Conservation (phyloP, 1,140 invertebrate species). For the Drosophila rufa region DNA sequence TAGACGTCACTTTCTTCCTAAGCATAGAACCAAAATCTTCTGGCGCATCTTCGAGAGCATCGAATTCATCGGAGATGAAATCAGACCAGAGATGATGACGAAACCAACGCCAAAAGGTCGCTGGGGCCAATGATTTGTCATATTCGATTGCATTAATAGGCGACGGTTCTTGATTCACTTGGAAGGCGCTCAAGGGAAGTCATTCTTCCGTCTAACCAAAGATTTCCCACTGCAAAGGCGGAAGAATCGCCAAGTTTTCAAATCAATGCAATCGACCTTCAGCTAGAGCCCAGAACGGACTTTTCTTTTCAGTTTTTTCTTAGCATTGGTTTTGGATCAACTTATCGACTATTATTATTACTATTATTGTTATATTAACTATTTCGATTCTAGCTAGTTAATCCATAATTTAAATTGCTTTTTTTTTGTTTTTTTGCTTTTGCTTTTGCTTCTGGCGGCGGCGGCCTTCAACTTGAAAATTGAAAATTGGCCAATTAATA, state of each 20-base stretch:
- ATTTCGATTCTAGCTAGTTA: slow-evolving; percentile 44
- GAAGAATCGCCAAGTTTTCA: slow-evolving; percentile 28
- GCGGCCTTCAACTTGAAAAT: slow-evolving; percentile 79
- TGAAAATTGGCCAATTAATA: slow-evolving; percentile 82
- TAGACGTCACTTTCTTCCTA: not conserved
- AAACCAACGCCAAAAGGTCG: slow-evolving; percentile 14
- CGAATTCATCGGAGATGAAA: slow-evolving; percentile 27
- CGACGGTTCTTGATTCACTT: slow-evolving; percentile 7
- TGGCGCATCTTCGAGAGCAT: slow-evolving; percentile 1
- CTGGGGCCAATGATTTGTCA: slow-evolving; percentile 37
- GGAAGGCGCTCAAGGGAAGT: not conserved
- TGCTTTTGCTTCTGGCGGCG: slow-evolving; percentile 19
- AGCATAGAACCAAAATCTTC: slow-evolving; percentile 10
- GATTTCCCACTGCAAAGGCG: slow-evolving; percentile 35
- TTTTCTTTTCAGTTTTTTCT: slow-evolving; percentile 15
- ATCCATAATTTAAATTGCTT: slow-evolving; percentile 39
- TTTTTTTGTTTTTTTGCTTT: slow-evolving; percentile 28
- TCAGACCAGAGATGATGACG: slow-evolving; percentile 38
- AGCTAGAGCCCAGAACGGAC: slow-evolving; percentile 10
- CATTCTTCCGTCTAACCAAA: slow-evolving; percentile 11
- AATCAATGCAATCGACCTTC: slow-evolving; percentile 41
- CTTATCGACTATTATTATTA: slow-evolving; percentile 16
- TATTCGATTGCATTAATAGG: slow-evolving; percentile 17
- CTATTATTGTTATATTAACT: slow-evolving; percentile 17
- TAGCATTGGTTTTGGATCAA: not conserved